phyloP scores from a whole-genome alignment of 2,797 vertebrate genomes.

The Pogonophryne albipinna region DNA sequence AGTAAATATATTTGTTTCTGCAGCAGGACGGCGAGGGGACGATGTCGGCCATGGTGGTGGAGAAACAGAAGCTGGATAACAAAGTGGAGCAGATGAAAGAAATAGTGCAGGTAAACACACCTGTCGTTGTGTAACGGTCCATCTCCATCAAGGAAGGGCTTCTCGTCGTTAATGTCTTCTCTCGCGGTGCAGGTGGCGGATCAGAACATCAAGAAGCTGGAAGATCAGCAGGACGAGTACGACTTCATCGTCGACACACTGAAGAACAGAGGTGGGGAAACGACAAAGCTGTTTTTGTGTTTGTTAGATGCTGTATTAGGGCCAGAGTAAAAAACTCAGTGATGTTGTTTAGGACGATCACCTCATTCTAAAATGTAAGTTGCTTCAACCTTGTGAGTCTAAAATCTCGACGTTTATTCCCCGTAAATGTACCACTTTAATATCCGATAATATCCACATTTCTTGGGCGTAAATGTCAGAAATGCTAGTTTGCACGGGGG shows the following conservation, averaged over 20 bases:
- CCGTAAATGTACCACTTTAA: no score
- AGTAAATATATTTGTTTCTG: background rate
- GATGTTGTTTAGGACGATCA: no score
- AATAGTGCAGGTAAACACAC: slow-evolving; percentile 84
- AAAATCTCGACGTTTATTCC: no score
- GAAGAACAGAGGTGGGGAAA: slow-evolving; percentile 89
- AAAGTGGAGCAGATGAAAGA: slow-evolving; percentile 91
- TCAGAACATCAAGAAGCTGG: slow-evolving; percentile 93
- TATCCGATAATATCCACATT: no score
- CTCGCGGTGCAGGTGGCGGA: slow-evolving; percentile 86
- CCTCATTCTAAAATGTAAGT: no score
- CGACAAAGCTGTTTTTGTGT: no score
- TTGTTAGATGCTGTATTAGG: no score
- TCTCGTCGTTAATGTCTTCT: background rate
- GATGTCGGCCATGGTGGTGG: slow-evolving; percentile 88
- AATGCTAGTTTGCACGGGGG: no score
- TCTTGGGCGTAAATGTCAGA: no score
- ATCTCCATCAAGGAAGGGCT: no score
- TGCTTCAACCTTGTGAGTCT: no score
- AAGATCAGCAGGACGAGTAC: slow-evolving; percentile 95
- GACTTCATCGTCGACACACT: slow-evolving; percentile 94
- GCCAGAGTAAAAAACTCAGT: no score
- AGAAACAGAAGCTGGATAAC: slow-evolving; percentile 92
- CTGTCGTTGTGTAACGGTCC: background rate
- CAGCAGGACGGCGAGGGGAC: slow-evolving; percentile 86